Evolutionary conservation across 1,140 invertebrate genomes (phyloP), one percentile per base, ranked within the genome.

Genomic region (Gonioctena quinquepunctata): DNA sequence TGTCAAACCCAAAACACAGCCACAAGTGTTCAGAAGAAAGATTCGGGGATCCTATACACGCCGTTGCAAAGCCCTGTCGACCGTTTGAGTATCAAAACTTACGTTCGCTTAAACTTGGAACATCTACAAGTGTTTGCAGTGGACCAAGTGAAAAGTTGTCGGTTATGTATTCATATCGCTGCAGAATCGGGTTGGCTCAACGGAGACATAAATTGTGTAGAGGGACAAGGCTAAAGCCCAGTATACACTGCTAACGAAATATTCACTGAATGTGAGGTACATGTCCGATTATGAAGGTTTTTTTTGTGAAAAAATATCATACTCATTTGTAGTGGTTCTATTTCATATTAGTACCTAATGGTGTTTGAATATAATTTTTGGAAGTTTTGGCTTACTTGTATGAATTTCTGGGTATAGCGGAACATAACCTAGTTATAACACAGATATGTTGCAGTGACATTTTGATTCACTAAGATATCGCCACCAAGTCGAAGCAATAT

Each of bases 1-100:
- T 63, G 64, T 68, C 61, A 73, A 57, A 70, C 33, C 68, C 72
- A 66, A 67, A 72, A 72, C 70, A 72, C 56, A 70, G 68, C 72
- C 63, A 70, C 72, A 73, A 73, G 72, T 73, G 72, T 68, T 54
- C 63, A 63, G 72, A 59, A 70, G 50, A 25, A 63, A 73, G 64
- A 62, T 70, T 73, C 27, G 72, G 70, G 25, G 19, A 19, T 33
- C 18, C 13, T 18, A 16, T 23, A 18, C 16, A 23, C 11, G 25
- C 42, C 11, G 11, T 23, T n/a, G 13, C 5, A 33, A 28, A 33
- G 59, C 6, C 23, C 23, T 22, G 26, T 26, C 19, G 22, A 16
- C 27, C n/a, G 60, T 48, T 13, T 16, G 42, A 52, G 19, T 16
- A 68, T 72, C 70, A 57, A 72, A 68, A 68, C 66, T 68, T 18